Evolutionary conservation across 1,140 invertebrate species (phyloP).

Genomic region (Mercenaria mercenaria): DNA sequence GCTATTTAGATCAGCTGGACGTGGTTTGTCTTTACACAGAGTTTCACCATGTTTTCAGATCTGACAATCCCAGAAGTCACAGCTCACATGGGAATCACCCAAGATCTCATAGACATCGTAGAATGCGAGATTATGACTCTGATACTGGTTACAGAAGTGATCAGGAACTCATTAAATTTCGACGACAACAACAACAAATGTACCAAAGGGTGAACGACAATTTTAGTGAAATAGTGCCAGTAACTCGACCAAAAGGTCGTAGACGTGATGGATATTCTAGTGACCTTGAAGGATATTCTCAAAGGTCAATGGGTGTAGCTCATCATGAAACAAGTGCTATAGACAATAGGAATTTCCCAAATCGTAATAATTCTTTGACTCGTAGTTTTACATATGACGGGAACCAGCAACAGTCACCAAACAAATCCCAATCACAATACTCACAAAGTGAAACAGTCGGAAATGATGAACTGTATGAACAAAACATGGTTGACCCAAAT

Average conservation of each 20-base stretch:
- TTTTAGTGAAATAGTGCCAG: slow-evolving; percentile 68
- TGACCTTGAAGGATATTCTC: slow-evolving; percentile 80
- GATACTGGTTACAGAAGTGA: slow-evolving; percentile 85
- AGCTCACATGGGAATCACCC: slow-evolving; percentile 53
- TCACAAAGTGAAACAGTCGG: slow-evolving; percentile 60
- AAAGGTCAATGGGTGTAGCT: slow-evolving; percentile 64
- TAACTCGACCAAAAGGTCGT: slow-evolving; percentile 49
- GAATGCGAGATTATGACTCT: slow-evolving; percentile 82
- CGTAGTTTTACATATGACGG: slow-evolving; percentile 69
- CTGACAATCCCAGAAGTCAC: slow-evolving; percentile 11
- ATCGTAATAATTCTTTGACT: slow-evolving; percentile 2
- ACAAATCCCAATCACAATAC: slow-evolving; percentile 26
- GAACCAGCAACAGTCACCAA: background rate
- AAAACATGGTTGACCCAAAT: slow-evolving; percentile 24
- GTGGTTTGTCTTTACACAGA: no score
- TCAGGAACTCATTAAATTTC: slow-evolving; percentile 72
- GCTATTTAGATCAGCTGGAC: no score
- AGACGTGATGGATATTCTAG: slow-evolving; percentile 80
- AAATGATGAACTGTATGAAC: slow-evolving; percentile 76
- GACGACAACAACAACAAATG: slow-evolving; percentile 68
- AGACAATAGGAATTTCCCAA: background rate
- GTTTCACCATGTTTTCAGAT: background rate
- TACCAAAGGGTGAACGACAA: slow-evolving; percentile 55
- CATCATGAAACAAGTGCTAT: slow-evolving; percentile 56
- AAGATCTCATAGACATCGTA: slow-evolving; percentile 67